phyloP scores from a whole-genome alignment of 2,888 invertebrate species.

The Mystacides longicornis region DNA sequence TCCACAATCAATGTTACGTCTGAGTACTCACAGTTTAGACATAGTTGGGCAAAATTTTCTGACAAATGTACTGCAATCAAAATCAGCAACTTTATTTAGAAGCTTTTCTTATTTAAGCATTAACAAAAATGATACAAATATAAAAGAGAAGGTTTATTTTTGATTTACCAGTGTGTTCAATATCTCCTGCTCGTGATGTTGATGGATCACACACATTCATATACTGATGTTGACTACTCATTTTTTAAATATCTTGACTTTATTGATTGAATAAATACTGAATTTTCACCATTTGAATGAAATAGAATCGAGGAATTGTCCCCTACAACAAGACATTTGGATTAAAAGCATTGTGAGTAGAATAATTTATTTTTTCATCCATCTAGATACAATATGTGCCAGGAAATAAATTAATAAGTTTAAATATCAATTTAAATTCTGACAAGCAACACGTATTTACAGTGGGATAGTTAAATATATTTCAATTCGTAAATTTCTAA shows the following conservation, averaged over 20 bases:
- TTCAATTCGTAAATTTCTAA: no score
- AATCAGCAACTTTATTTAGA: neutral
- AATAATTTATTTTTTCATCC: no score
- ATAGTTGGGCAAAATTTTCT: constrained; percentile 79
- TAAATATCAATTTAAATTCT: no score
- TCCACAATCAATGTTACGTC: constrained; percentile 87
- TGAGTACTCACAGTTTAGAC: constrained; percentile 80
- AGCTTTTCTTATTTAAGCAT: neutral
- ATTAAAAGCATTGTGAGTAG: no score
- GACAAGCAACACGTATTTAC: no score
- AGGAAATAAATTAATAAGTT: no score
- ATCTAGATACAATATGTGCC: no score
- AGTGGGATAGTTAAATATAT: no score
- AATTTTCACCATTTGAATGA: no score
- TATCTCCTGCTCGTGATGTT: constrained; percentile 49
- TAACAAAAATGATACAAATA: neutral
- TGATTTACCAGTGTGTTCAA: constrained; percentile 49
- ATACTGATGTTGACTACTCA: constrained; percentile 50
- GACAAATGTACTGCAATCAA: constrained; percentile 57
- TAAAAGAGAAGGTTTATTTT: neutral
- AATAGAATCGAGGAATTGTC: no score
- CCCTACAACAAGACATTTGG: no score
- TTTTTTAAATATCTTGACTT: constrained; percentile 28
- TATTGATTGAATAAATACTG: no score
- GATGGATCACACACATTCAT: constrained; percentile 45